Percentiles rank a stretch among this genome's conserved stretches.
phyloP scores from a whole-genome alignment of 2,888 invertebrate species.

The Eupithecia insigniata region DNA sequence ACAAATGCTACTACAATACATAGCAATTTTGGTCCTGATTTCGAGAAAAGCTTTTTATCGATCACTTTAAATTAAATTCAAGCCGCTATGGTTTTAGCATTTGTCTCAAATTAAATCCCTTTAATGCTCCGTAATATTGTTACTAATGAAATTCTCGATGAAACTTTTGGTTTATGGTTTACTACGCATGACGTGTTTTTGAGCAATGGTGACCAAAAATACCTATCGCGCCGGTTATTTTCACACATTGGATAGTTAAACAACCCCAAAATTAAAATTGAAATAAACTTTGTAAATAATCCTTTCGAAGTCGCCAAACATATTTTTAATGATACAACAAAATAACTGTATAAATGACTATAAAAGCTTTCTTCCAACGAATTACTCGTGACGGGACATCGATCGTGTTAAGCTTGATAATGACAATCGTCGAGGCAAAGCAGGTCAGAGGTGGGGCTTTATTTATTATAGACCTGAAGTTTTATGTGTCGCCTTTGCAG shows the following conservation, averaged over 20 bases:
- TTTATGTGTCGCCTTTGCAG: slow-evolving; percentile 2
- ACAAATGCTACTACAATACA: background rate
- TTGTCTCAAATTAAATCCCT: background rate
- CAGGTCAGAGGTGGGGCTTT: background rate
- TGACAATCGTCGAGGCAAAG: background rate
- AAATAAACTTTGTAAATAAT: background rate
- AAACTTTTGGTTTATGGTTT: background rate
- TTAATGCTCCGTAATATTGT: background rate
- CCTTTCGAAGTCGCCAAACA: background rate
- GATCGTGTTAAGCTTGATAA: background rate
- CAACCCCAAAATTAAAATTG: background rate
- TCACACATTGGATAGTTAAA: background rate
- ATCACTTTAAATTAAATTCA: slow-evolving; percentile 1
- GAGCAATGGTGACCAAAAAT: background rate
- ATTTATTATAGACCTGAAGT: background rate
- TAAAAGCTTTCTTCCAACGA: background rate
- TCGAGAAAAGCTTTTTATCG: background rate
- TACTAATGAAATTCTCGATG: background rate
- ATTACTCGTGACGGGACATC: background rate
- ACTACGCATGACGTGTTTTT: background rate
- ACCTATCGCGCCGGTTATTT: background rate
- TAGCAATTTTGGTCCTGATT: background rate
- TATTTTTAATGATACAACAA: too few relatives aligned
- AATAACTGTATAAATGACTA: background rate
- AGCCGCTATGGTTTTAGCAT: background rate